phyloP scores from a whole-genome alignment of 1,140 invertebrate species.

The Macrobrachium rosenbergii region DNA sequence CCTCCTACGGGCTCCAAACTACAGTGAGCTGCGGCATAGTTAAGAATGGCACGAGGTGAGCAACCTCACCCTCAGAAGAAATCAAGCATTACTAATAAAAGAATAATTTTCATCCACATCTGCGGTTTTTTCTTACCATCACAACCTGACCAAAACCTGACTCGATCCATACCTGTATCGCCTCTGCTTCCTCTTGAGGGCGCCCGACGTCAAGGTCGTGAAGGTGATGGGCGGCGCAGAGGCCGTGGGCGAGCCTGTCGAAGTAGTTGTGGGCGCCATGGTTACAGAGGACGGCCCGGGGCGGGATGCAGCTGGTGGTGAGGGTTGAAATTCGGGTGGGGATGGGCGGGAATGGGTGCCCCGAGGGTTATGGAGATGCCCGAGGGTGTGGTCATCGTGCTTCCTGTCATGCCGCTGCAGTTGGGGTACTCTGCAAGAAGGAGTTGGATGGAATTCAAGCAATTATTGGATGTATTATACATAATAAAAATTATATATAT shows the following conservation, averaged over 20 bases:
- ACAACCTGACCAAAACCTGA: not conserved
- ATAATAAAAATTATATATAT: constrained; percentile 3
- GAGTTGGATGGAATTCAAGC: not conserved
- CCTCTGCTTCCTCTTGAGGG: constrained; percentile 48
- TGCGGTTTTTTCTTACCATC: too few relatives aligned
- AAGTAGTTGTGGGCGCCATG: not conserved
- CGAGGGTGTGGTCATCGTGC: constrained; percentile 55
- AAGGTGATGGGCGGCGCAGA: constrained; percentile 44
- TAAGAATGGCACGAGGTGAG: too few relatives aligned
- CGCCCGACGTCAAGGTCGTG: constrained; percentile 33
- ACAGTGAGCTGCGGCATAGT: too few relatives aligned
- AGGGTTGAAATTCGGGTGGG: constrained; percentile 7
- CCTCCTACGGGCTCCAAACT: too few relatives aligned
- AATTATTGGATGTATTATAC: not conserved
- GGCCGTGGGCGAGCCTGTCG: constrained; percentile 5
- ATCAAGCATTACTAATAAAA: too few relatives aligned
- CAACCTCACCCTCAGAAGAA: too few relatives aligned
- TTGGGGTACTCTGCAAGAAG: constrained; percentile 37
- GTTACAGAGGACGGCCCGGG: not conserved
- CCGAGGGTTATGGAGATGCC: constrained; percentile 56
- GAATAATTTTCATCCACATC: too few relatives aligned
- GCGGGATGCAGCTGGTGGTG: constrained; percentile 27
- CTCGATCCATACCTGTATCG: constrained; percentile 20
- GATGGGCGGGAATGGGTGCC: constrained; percentile 40
- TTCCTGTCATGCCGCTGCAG: constrained; percentile 36